These are phyloP conservation scores for Aphelenchoides besseyi DNA, from an alignment of 1,140 invertebrate species.

Conservation along the genomic window DNA sequence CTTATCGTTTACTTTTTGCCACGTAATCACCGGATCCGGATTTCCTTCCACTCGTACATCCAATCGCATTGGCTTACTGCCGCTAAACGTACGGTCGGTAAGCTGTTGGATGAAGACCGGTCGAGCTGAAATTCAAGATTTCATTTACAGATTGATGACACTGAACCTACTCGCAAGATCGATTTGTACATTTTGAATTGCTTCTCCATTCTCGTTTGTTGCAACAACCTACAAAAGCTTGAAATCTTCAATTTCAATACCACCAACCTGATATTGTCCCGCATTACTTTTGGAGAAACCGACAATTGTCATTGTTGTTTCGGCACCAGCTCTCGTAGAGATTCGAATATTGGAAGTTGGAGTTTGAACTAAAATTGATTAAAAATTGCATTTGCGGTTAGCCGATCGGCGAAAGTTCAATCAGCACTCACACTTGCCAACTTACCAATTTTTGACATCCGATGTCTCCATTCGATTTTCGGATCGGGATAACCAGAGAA, in stretches of 20 bases:
- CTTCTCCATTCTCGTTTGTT: conserved; percentile 61
- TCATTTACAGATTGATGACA: no score
- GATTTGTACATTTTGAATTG: conserved; percentile 59
- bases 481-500: conserved; percentile 61
- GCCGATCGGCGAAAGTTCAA: no score
- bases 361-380: conserved; percentile 54
- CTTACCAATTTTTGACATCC: no score
- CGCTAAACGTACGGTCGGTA: conserved; percentile 73
- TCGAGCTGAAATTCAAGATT: no score
- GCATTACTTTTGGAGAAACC: conserved; percentile 56
- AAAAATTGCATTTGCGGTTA: no score
- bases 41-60: conserved; percentile 82
- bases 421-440: no score
- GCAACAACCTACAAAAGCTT: no score
- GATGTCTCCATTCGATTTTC: conserved; percentile 61
- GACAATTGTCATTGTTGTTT: conserved; percentile 56
- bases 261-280: conserved; percentile 60
- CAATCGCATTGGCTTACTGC: conserved; percentile 72
- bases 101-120: conserved; percentile 79
- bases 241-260: no score
- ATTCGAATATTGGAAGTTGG: conserved; percentile 57
- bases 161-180: conserved; percentile 61
- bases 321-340: conserved; percentile 54
- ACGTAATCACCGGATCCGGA: conserved; percentile 88
- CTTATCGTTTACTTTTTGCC: conserved; percentile 73